Percentiles rank a stretch among this genome's conserved stretches.
Evolutionary conservation across 2,888 invertebrate species (phyloP).

Genomic region (Aromia moschata): DNA sequence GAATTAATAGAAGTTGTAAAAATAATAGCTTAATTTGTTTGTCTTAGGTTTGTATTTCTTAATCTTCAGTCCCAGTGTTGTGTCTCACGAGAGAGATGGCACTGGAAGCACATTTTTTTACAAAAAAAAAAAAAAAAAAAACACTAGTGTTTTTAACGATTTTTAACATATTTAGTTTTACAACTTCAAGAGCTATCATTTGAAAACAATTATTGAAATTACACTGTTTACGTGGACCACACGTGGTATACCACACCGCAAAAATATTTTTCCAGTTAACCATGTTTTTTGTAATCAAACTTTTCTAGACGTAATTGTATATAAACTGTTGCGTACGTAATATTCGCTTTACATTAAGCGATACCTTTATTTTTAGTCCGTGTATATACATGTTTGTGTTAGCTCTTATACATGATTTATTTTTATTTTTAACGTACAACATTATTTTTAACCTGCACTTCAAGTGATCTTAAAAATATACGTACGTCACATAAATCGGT

Average conservation of each 20-base stretch:
- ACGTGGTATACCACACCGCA: neutral
- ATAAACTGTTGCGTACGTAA: conserved; percentile 13
- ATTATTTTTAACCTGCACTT: conserved; percentile 19
- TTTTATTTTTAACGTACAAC: conserved; percentile 18
- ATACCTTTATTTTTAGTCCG: conserved; percentile 19
- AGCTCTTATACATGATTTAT: conserved; percentile 20
- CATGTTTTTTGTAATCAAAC: neutral
- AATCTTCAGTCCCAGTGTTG: too few species aligned
- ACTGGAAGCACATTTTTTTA: too few species aligned
- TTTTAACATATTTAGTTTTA: too few species aligned
- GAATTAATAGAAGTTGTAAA: too few species aligned
- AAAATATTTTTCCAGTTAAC: conserved; percentile 1
- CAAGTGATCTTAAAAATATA: conserved; percentile 12
- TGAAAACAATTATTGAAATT: too few species aligned
- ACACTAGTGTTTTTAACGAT: too few species aligned
- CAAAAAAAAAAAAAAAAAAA: too few species aligned
- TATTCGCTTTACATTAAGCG: conserved; percentile 7
- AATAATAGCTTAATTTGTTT: too few species aligned
- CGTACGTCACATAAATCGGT: too few species aligned
- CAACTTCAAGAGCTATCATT: too few species aligned
- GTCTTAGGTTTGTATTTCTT: too few species aligned
- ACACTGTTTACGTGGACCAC: neutral
- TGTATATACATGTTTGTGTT: conserved; percentile 19
- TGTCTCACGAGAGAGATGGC: too few species aligned
- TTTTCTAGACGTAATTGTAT: conserved; percentile 4